Conservation (phyloP, 2,113 vertebrate species). For the Isurus oxyrinchus region DNA sequence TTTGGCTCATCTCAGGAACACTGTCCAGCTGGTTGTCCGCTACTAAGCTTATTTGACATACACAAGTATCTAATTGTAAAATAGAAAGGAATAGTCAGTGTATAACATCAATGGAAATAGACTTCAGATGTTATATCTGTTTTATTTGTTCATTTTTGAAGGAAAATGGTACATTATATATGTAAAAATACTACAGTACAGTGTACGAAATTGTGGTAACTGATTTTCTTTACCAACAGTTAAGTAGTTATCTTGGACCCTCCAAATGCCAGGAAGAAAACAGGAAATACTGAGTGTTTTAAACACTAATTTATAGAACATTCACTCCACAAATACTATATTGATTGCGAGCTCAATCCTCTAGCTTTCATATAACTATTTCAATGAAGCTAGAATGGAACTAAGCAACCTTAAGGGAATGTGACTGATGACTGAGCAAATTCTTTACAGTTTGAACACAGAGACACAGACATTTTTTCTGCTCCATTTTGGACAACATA, state of each 20-base stretch:
- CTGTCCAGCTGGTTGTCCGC: background rate
- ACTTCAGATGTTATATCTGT: background rate
- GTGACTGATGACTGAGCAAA: conserved; percentile 54
- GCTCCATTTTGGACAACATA: conserved; percentile 42
- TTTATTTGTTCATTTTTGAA: conserved; percentile 9
- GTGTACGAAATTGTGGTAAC: conserved; percentile 48
- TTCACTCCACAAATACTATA: background rate
- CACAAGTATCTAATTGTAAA: background rate
- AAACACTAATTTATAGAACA: conserved; percentile 42
- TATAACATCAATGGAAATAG: background rate
- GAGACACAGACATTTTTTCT: conserved; percentile 46
- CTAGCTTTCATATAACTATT: conserved; percentile 46
- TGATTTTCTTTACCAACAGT: conserved; percentile 43
- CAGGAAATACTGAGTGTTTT: conserved; percentile 35
- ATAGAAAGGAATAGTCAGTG: background rate
- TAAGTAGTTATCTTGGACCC: background rate
- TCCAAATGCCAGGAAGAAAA: conserved; percentile 34
- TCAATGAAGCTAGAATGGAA: conserved; percentile 47
- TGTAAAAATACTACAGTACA: conserved; percentile 61
- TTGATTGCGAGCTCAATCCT: conserved; percentile 44
- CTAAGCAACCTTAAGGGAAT: conserved; percentile 45
- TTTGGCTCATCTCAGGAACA: background rate
- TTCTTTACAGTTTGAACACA: conserved; percentile 50
- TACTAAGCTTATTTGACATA: background rate
- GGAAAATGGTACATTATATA: conserved; percentile 42